These are phyloP conservation scores for Zaprionus lineosus DNA, from an alignment of 2,888 invertebrate species.

Conservation along the genomic window DNA sequence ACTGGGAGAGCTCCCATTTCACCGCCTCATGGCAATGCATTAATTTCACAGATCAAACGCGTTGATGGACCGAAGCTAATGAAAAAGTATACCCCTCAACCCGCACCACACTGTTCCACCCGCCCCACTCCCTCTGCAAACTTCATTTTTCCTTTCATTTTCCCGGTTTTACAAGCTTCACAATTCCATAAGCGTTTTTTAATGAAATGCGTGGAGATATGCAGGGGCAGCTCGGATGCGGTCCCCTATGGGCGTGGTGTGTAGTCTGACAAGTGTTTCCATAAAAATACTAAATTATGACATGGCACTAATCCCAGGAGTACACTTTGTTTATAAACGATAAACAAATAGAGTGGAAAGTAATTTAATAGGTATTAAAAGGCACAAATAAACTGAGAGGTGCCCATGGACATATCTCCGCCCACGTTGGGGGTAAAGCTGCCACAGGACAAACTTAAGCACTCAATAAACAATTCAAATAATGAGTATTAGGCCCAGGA, in stretches of 20 bases:
- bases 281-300: slow-evolving; percentile 45
- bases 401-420: too few species aligned
- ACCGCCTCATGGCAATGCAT: slow-evolving; percentile 64
- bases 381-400: not conserved
- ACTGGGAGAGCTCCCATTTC: slow-evolving; percentile 39
- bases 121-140: too few species aligned
- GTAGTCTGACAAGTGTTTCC: slow-evolving; percentile 52
- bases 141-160: not conserved
- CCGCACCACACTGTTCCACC: too few species aligned
- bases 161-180: too few species aligned
- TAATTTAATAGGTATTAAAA: slow-evolving; percentile 11
- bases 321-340: slow-evolving; percentile 15
- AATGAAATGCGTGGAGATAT: slow-evolving; percentile 62
- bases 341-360: slow-evolving; percentile 32
- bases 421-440: not conserved
- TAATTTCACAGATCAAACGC: slow-evolving; percentile 78
- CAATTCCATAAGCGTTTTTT: slow-evolving; percentile 57
- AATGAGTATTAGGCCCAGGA: too few species aligned
- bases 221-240: not conserved
- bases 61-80: slow-evolving; percentile 67
- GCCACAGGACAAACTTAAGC: too few species aligned
- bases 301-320: slow-evolving; percentile 12
- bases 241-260: not conserved
- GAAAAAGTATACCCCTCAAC: slow-evolving; percentile 54
- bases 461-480: too few species aligned